Percentiles rank a stretch among this genome's conserved stretches.
Evolutionary conservation across 2,888 invertebrate species (phyloP).

Genomic region (Galerucella nymphaeae): DNA sequence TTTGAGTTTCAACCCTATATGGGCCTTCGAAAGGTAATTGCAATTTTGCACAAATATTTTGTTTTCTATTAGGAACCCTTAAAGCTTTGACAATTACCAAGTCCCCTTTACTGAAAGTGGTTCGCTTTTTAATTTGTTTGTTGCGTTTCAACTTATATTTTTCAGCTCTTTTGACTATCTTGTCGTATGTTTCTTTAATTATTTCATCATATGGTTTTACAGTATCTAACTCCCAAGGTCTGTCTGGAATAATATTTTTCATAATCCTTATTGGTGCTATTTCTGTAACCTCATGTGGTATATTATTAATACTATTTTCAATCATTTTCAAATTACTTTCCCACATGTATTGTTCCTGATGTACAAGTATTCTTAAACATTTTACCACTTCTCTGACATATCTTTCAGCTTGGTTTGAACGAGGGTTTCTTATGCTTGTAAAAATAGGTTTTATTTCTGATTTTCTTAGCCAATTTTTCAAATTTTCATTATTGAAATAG

Average conservation of each 20-base stretch:
- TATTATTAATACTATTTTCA: not conserved
- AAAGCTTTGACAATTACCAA: no score
- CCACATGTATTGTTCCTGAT: not conserved
- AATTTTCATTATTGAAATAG: no score
- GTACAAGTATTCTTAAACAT: constrained; percentile 34
- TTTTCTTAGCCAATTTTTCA: not conserved
- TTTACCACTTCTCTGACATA: no score
- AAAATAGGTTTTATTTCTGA: not conserved
- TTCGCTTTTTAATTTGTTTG: no score
- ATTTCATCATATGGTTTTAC: not conserved
- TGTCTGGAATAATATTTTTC: not conserved
- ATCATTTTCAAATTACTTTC: not conserved
- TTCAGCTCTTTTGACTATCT: no score
- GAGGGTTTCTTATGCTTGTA: constrained; percentile 9
- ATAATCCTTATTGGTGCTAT: not conserved
- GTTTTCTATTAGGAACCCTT: no score
- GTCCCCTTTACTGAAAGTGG: not conserved
- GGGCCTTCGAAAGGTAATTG: no score
- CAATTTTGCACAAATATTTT: no score
- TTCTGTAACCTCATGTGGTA: not conserved
- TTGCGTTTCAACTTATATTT: no score
- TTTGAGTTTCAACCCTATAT: no score
- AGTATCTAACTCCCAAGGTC: not conserved
- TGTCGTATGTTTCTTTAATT: not conserved
- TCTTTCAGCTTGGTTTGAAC: constrained; percentile 11